Conservation (phyloP, 2,797 vertebrate genomes). For the Coregonus suidteri region DNA sequence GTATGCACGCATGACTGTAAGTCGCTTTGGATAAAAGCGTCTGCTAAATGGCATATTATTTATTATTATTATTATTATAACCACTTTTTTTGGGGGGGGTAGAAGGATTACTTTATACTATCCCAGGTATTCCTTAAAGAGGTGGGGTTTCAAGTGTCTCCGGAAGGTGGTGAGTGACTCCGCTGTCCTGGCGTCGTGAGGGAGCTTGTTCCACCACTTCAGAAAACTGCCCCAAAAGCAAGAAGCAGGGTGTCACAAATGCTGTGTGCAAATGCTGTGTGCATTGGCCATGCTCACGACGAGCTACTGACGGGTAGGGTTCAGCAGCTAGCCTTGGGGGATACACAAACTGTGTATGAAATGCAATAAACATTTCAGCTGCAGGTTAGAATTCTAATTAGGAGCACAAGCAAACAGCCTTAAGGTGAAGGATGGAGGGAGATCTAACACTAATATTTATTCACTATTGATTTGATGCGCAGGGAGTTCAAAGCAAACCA, state of each 20-base stretch:
- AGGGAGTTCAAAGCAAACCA: slow-evolving; percentile 34
- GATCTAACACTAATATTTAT: slow-evolving; percentile 37
- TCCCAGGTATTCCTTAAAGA: too few relatives aligned
- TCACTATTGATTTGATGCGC: slow-evolving; percentile 38
- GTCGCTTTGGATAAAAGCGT: too few relatives aligned
- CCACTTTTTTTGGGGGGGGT: too few relatives aligned
- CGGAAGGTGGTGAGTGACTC: too few relatives aligned
- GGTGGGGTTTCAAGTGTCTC: too few relatives aligned
- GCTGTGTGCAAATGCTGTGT: neutral
- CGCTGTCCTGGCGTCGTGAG: too few relatives aligned
- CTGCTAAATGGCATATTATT: too few relatives aligned
- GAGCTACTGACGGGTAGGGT: neutral
- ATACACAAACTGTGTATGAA: slow-evolving; percentile 17
- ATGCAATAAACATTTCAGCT: slow-evolving; percentile 34
- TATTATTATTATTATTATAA: too few relatives aligned
- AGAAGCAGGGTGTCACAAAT: neutral
- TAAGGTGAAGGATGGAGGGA: slow-evolving; percentile 21
- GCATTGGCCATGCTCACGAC: neutral
- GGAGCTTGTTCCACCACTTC: too few relatives aligned
- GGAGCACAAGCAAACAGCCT: slow-evolving; percentile 27
- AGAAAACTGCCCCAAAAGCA: neutral
- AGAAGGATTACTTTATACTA: too few relatives aligned
- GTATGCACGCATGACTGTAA: too few relatives aligned
- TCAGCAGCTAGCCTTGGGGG: slow-evolving; percentile 20
- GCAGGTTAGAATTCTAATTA: slow-evolving; percentile 37